Evolutionary conservation across 2,113 vertebrate genomes (phyloP), one percentile per base, ranked within the genome.

Genomic region (Plectropomus leopardus): DNA sequence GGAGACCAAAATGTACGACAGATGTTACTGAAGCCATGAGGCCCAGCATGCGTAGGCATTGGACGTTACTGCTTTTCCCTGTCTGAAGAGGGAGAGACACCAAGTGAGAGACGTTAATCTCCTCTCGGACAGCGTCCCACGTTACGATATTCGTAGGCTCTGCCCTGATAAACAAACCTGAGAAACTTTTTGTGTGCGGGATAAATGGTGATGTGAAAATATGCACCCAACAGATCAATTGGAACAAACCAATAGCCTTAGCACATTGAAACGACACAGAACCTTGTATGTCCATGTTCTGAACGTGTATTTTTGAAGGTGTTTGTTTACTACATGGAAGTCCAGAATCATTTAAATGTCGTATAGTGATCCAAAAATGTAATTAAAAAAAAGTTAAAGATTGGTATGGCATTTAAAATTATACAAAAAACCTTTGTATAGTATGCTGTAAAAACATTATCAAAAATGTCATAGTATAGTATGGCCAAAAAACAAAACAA

Each of bases 111-210:
- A 23, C 10, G n/a, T 3, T n/a, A 21, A 42, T 13, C 40, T 11
- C 40, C 40, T 7, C 40, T 42, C 40, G 3, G 9, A 42, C 9
- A 42, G 7, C 8, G 2, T 42, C 9, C 10, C 40, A 34, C 34
- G 34, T 7, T 34, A 34, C 15, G 51, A 13, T 26, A 54, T 19
- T 26, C 11, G 51, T 54, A 54, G 10, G 51, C 23, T 54, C 13
- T 54, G 51, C 51, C 51, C 23, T 54, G 51, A 54, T 24, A 54
- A 14, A 23, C 51, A 54, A 54, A 54, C n/a, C 51, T 54, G 51
- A 54, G 51, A 24, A 24, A 54, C 10, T 54, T 54, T 13, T 10
- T 14, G n/a, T 54, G 51, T 54, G 51, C 4, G 10, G 23, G 40
- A 9, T 44, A 9, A 44, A 44, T 44, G 40, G 40, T 13, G 4